phyloP scores from a whole-genome alignment of 2,888 invertebrate species.

The Macaria liturata region DNA sequence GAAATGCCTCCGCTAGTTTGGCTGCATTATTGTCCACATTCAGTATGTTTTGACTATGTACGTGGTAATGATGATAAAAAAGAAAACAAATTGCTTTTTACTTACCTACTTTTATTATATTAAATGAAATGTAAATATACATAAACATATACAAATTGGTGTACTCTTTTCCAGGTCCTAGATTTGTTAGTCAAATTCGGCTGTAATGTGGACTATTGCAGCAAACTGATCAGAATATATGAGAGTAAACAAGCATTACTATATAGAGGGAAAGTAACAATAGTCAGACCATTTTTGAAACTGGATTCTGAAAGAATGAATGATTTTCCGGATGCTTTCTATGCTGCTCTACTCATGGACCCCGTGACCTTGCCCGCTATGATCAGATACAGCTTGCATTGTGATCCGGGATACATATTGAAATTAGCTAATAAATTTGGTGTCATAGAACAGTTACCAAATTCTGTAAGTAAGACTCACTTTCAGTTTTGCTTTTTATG shows the following conservation, averaged over 20 bases:
- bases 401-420: constrained; percentile 65
- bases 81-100: no score
- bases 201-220: constrained; percentile 73
- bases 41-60: constrained; percentile 64
- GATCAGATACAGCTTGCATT: constrained; percentile 65
- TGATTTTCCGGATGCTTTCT: constrained; percentile 68
- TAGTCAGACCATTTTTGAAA: constrained; percentile 1
- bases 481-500: no score
- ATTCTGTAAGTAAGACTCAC: constrained; percentile 49
- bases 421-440: constrained; percentile 50
- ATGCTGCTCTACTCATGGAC: constrained; percentile 61
- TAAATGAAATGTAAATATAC: no score
- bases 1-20: constrained; percentile 77
- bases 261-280: neutral
- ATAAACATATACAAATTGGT: no score
- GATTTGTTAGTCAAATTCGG: constrained; percentile 65
- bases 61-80: constrained; percentile 46
- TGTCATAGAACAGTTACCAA: constrained; percentile 52
- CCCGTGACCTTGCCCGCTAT: constrained; percentile 57
- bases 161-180: constrained; percentile 55
- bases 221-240: constrained; percentile 27
- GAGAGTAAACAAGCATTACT: constrained; percentile 20
- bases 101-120: no score
- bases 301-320: constrained; percentile 27
- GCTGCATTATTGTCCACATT: constrained; percentile 62